These are phyloP conservation scores for Calameuta filiformis DNA, from an alignment of 2,888 invertebrate species.

Conservation along the genomic window DNA sequence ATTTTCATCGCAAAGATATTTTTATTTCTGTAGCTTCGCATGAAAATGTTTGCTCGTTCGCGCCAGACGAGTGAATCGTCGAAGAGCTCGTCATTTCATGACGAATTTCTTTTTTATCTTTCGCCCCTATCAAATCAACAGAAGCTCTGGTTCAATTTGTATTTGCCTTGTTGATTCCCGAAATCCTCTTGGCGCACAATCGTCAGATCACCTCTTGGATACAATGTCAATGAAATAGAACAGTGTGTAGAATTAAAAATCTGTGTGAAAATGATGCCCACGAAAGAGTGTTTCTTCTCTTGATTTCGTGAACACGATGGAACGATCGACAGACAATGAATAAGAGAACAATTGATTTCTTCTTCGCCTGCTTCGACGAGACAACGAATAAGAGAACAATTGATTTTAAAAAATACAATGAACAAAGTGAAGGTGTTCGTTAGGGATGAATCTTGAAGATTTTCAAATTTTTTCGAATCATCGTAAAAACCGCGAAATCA, in stretches of 20 bases:
- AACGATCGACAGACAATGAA: background rate
- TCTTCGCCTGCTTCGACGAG: background rate
- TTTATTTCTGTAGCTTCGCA: background rate
- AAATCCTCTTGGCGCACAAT: background rate
- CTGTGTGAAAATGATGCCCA: background rate
- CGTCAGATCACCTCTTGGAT: background rate
- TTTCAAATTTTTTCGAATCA: background rate
- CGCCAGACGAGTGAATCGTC: background rate
- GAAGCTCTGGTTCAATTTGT: background rate
- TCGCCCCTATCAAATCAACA: background rate
- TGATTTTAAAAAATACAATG: background rate
- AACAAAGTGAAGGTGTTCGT: background rate
- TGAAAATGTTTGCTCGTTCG: background rate
- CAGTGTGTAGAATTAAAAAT: background rate
- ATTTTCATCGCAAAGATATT: background rate
- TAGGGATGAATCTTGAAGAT: background rate
- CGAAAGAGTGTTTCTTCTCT: background rate
- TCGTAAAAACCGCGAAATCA: too few species aligned
- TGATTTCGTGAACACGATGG: background rate
- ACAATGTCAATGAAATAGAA: background rate
- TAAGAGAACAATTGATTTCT: background rate
- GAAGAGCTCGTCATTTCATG: background rate
- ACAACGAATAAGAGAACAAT: background rate
- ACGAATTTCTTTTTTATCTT: background rate
- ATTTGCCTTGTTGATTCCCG: background rate